Evolutionary conservation across 2,797 vertebrate genomes (phyloP).

Genomic region (Liasis olivaceus): DNA sequence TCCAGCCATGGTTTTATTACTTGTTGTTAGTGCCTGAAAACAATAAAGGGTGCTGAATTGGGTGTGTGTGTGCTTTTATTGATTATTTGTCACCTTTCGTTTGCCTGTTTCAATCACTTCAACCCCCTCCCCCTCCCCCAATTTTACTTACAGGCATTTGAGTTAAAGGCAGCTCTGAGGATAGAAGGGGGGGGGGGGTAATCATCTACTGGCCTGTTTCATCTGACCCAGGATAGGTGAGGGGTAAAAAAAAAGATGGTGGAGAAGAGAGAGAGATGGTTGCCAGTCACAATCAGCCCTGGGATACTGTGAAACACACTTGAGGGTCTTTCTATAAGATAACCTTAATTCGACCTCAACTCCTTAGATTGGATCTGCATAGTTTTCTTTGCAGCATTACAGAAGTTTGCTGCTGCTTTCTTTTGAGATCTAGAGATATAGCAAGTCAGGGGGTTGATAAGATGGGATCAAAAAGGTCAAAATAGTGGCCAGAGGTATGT

Average conservation of each 20-base stretch:
- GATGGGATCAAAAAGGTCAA: too few species aligned
- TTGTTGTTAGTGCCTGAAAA: conserved; percentile 64
- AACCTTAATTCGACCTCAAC: background rate
- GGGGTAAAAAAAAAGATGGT: background rate
- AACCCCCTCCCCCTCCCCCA: background rate
- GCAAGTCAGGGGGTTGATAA: too few species aligned
- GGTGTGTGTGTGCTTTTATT: conserved; percentile 41
- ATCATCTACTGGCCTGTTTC: conserved; percentile 59
- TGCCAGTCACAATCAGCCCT: conserved; percentile 30
- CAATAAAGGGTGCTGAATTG: conserved; percentile 53
- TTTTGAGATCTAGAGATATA: background rate
- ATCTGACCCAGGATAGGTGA: conserved; percentile 52
- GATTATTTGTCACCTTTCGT: conserved; percentile 73
- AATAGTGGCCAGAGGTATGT: too few species aligned
- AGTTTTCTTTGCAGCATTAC: background rate
- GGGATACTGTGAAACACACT: background rate
- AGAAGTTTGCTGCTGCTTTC: background rate
- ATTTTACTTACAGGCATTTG: conserved; percentile 71
- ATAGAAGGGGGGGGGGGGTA: conserved; percentile 47
- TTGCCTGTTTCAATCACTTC: conserved; percentile 71
- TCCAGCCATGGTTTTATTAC: conserved; percentile 60
- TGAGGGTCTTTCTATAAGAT: background rate
- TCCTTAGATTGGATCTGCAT: background rate
- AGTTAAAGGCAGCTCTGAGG: conserved; percentile 61
- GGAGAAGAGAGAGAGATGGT: background rate